Evolutionary conservation across 2,888 invertebrate species (phyloP).

Genomic region (Lycocerus yunnanus): DNA sequence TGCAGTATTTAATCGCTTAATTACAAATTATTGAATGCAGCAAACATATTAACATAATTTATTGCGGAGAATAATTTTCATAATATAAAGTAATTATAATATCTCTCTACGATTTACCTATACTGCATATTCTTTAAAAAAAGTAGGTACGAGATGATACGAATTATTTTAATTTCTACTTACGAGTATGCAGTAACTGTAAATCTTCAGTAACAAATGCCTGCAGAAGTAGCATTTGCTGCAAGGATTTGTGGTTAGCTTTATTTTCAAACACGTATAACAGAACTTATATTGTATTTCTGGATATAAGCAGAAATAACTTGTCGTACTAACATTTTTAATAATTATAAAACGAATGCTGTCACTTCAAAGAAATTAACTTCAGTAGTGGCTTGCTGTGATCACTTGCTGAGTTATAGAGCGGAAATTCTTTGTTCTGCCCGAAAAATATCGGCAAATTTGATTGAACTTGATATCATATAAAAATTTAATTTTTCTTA

Average conservation of each 20-base stretch:
- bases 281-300: no score
- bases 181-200: not conserved
- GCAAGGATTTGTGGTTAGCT: slow-evolving; percentile 12
- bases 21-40: not conserved
- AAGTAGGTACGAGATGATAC: not conserved
- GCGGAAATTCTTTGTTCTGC: no score
- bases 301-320: no score
- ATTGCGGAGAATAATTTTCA: not conserved
- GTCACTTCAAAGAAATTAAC: not conserved
- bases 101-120: not conserved
- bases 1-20: no score
- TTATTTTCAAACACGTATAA: slow-evolving; percentile 9
- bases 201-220: slow-evolving; percentile 5
- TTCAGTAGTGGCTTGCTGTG: not conserved
- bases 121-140: not conserved
- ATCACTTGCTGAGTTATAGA: no score
- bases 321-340: not conserved
- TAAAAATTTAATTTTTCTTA: not conserved
- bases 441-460: no score
- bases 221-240: slow-evolving; percentile 11
- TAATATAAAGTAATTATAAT: not conserved
- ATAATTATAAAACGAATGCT: not conserved
- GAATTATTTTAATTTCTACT: not conserved
- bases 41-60: not conserved
- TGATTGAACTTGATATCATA: not conserved